Evolutionary conservation across 2,888 invertebrate genomes (phyloP), one percentile per base, ranked within the genome.

Genomic region (Cryptus viduatorius): DNA sequence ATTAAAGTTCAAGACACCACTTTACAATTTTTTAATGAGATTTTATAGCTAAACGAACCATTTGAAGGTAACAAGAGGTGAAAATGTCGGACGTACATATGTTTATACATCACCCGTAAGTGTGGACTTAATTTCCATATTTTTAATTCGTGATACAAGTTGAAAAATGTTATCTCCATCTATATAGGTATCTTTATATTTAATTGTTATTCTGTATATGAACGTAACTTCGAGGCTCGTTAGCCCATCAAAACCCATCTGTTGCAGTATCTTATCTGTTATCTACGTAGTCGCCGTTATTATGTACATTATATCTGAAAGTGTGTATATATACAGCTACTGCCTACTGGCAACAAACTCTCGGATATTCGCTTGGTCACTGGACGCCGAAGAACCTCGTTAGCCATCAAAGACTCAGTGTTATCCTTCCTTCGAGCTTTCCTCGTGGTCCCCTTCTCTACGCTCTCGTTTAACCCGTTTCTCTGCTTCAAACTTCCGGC

Each of bases 351-450:
- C 44, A 50, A 59, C 64, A 80, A 80, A 83, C 73, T 80, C 77
- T 77, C 24, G 83, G 79, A 77, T 71, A 75, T 79, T 80, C 65
- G 48, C 64, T 67, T 19, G 44, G 31, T 10, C 65, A 44, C 76
- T 50, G 75, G 37, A 24, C 24, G 76, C 5, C 61, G 53, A 53
- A 67, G 84, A 80, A 61, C 64, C 80, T 84, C 84, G 84, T 84
- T 84, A 84, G 77, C 24, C 77, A 46, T 84, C 84, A 84, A 84
- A 80, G 84, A 77, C 68, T 56, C 53, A n/a, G 68, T 67, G 71
- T 73, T 77, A 53, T 50, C 48, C 71, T 72, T 75, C 68, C 67
- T 72, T 72, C 59, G 72, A 44, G 65, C 10, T n/a, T 24, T 44
- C 42, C 24, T 46, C 44, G 42, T 10, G 44, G 42, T 12, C 8